phyloP scores from a whole-genome alignment of 1,140 invertebrate genomes.

The Eupristina koningsbergeri region DNA sequence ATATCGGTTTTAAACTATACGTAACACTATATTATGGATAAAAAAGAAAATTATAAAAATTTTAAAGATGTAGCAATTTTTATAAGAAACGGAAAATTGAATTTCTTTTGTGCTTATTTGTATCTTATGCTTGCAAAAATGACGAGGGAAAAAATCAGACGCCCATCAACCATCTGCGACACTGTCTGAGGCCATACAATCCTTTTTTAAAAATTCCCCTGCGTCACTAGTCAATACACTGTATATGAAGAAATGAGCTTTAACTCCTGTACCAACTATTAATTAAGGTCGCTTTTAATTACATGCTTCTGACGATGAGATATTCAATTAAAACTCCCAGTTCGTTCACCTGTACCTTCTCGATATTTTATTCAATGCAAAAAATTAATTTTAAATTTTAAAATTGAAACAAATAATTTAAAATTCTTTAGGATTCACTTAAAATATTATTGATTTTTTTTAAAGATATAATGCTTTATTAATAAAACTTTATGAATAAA shows the following conservation, averaged over 20 bases:
- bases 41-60: not conserved
- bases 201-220: constrained; percentile 18
- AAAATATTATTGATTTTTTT: not conserved
- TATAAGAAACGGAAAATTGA: not conserved
- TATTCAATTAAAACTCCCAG: constrained; percentile 34
- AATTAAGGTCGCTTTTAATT: constrained; percentile 45
- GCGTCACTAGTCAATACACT: constrained; percentile 35
- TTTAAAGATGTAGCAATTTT: not conserved
- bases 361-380: not conserved
- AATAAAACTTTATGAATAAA: not conserved
- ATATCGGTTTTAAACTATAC: too few relatives aligned
- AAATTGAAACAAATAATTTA: not conserved
- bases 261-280: constrained; percentile 16
- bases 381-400: not conserved
- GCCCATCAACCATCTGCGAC: not conserved
- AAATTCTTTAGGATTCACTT: not conserved
- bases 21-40: not conserved
- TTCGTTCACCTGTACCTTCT: not conserved
- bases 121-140: not conserved
- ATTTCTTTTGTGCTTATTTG: not conserved
- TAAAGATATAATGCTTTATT: not conserved
- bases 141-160: not conserved
- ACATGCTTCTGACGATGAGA: constrained; percentile 15
- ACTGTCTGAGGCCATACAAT: not conserved
- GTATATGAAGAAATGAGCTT: not conserved